Percentiles rank a stretch among this genome's conserved stretches.
Conservation (phyloP, 30 jellyfish, hydroid and myxozoan genomes). For the Clytia hemisphaerica region DNA sequence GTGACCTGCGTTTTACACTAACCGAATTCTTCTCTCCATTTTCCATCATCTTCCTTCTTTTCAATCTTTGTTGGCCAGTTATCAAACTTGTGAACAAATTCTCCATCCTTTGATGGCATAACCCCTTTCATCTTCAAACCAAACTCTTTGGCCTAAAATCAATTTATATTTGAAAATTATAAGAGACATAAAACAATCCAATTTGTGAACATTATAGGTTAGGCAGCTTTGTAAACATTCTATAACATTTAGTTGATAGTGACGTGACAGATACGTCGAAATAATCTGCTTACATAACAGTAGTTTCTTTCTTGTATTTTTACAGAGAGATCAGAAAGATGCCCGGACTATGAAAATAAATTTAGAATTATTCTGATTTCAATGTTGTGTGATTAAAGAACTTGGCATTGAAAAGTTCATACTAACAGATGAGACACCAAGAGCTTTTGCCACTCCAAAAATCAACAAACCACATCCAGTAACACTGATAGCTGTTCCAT, state of each 20-base stretch:
- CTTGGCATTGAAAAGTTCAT: no score
- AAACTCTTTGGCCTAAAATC: constrained; percentile 55
- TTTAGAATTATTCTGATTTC: no score
- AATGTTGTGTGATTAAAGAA: no score
- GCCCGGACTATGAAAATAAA: no score
- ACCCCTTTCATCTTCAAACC: constrained; percentile 39
- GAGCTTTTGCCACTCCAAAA: constrained; percentile 27
- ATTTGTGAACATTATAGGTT: no score
- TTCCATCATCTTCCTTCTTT: constrained; percentile 31
- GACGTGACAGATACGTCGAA: no score
- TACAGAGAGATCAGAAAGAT: no score
- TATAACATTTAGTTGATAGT: no score
- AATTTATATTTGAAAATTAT: background rate
- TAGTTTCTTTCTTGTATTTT: no score
- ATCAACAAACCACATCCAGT: constrained; percentile 75
- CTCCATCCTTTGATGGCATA: constrained; percentile 74
- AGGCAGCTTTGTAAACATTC: no score
- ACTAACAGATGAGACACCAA: constrained; percentile 66
- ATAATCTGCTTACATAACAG: no score
- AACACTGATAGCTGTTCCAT: constrained; percentile 75
- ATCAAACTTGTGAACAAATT: constrained; percentile 63
- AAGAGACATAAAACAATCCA: background rate
- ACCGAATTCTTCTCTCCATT: constrained; percentile 21
- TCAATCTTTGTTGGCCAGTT: constrained; percentile 49
- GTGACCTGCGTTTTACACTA: no score